A percentile compares a stretch with the other conserved stretches of the same genome.
phyloP scores from a whole-genome alignment of 1,140 invertebrate genomes.

The Frieseomelitta varia region DNA sequence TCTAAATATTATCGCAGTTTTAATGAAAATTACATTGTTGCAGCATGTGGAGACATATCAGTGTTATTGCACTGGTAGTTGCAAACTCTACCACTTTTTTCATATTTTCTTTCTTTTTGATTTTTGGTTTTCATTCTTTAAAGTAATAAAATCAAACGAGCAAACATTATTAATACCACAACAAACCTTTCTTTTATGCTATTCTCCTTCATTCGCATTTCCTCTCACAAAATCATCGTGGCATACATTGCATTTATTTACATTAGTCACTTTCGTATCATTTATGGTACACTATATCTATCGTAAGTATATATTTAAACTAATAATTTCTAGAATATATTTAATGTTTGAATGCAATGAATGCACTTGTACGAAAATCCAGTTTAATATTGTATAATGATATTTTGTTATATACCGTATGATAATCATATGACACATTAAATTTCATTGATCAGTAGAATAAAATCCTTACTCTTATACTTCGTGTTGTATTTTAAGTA shows the following conservation, averaged over 20 bases:
- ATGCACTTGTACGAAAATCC: constrained; percentile 23
- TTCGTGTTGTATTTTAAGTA: no score
- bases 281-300: constrained; percentile 27
- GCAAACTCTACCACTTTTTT: constrained; percentile 51
- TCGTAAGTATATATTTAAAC: constrained; percentile 61
- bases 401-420: neutral
- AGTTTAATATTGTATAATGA: neutral
- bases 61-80: constrained; percentile 69
- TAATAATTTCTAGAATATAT: neutral
- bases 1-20: constrained; percentile 51
- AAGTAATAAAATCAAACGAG: constrained; percentile 36
- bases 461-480: neutral
- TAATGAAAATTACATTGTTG: constrained; percentile 80
- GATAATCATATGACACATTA: neutral
- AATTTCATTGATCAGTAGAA: neutral
- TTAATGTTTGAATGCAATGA: constrained; percentile 29
- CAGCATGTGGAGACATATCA: constrained; percentile 78
- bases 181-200: neutral
- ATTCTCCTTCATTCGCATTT: constrained; percentile 22
- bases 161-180: constrained; percentile 43
- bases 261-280: constrained; percentile 33
- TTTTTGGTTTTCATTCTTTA: constrained; percentile 41
- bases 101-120: constrained; percentile 44
- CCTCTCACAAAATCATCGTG: constrained; percentile 20
- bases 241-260: constrained; percentile 43